Evolutionary conservation across 2,888 invertebrate species (phyloP).

Genomic region (Scelioninae gen. 2): DNA sequence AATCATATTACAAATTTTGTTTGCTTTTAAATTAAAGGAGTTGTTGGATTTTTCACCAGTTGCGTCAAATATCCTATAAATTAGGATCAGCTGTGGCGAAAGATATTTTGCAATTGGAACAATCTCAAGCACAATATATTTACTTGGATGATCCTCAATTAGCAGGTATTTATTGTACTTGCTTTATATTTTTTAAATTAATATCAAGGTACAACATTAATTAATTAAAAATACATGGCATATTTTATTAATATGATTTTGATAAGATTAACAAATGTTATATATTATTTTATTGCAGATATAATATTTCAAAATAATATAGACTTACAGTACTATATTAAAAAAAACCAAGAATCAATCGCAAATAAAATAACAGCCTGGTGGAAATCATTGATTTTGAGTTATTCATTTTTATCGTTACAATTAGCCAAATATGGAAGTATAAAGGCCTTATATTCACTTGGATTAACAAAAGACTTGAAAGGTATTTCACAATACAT

Average conservation of each 20-base stretch:
- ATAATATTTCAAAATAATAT: conserved; percentile 63
- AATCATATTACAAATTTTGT: conserved; percentile 4
- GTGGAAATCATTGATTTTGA: conserved; percentile 81
- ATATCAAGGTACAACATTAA: no score
- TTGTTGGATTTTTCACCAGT: conserved; percentile 71
- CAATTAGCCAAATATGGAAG: conserved; percentile 82
- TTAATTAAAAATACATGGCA: no score
- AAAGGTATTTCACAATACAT: conserved; percentile 73
- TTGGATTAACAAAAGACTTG: conserved; percentile 82
- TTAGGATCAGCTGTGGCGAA: conserved; percentile 74
- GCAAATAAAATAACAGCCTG: conserved; percentile 71
- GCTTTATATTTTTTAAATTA: no score
- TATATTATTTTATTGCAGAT: conserved; percentile 60
- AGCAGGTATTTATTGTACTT: conserved; percentile 66
- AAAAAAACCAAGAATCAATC: conserved; percentile 63
- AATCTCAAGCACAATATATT: conserved; percentile 76
- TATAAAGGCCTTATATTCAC: conserved; percentile 80
- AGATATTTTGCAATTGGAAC: conserved; percentile 73
- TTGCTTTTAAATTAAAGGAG: conserved; percentile 62
- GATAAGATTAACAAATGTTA: not conserved
- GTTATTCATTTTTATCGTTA: conserved; percentile 81
- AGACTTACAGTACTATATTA: conserved; percentile 62
- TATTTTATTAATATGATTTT: no score
- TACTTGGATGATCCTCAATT: conserved; percentile 77
- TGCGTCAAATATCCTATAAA: conserved; percentile 69